Conservation (phyloP, 2,888 invertebrate genomes). For the Acleris cristana region DNA sequence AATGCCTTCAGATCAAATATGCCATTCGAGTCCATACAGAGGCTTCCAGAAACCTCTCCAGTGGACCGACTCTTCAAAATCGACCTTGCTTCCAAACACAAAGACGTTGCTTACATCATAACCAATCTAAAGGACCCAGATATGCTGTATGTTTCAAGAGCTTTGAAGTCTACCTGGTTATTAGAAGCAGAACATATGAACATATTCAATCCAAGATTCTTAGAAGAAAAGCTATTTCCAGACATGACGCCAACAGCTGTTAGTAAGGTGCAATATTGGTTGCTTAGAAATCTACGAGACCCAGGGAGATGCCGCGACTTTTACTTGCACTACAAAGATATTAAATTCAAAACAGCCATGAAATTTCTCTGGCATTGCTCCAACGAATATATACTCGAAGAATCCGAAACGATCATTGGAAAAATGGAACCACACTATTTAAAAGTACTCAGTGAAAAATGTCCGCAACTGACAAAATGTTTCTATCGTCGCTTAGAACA, state of each 20-base stretch:
- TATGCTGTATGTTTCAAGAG: too few species aligned
- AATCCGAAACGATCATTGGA: slow-evolving; percentile 9
- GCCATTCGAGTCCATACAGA: slow-evolving; percentile 20
- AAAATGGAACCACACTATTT: slow-evolving; percentile 18
- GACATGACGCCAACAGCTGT: slow-evolving; percentile 30
- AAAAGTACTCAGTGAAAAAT: slow-evolving; percentile 24
- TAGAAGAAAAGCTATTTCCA: slow-evolving; percentile 29
- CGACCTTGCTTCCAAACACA: too few species aligned
- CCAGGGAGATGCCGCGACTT: slow-evolving; percentile 26
- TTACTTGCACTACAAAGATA: slow-evolving; percentile 31
- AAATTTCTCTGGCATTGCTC: slow-evolving; percentile 34
- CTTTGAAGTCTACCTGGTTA: too few species aligned
- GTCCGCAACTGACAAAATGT: slow-evolving; percentile 12
- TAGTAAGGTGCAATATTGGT: slow-evolving; percentile 8
- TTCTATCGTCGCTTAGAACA: slow-evolving; percentile 13
- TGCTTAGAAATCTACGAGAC: slow-evolving; percentile 26
- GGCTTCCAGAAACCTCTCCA: slow-evolving; percentile 4
- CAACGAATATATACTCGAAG: not conserved
- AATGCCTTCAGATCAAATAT: slow-evolving; percentile 12
- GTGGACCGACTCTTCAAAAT: slow-evolving; percentile 26
- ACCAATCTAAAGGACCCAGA: too few species aligned
- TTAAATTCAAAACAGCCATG: slow-evolving; percentile 18
- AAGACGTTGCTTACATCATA: too few species aligned
- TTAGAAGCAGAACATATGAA: slow-evolving; percentile 24
- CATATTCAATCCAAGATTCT: slow-evolving; percentile 14